Evolutionary conservation across 37 sponge, comb jelly and placozoan genomes (phyloP).

Genomic region (Theonella swinhoei): DNA sequence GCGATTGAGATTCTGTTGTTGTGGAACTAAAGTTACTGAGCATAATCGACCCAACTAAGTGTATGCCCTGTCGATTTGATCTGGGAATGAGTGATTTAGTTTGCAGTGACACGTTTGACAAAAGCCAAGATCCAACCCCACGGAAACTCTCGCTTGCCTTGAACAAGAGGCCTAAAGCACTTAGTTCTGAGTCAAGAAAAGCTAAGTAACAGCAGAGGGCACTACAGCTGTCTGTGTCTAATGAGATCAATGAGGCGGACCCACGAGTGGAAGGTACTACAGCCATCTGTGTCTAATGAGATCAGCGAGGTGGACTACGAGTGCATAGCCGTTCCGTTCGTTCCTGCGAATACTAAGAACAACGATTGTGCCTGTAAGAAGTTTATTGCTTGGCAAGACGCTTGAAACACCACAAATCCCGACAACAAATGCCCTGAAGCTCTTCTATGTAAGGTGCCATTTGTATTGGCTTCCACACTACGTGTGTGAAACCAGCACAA

Average conservation of each 20-base stretch:
- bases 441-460: neutral
- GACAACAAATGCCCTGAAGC: neutral
- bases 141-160: neutral
- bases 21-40: too few species aligned
- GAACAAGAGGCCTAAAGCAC: neutral
- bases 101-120: neutral
- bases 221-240: too few species aligned
- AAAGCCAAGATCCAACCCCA: neutral
- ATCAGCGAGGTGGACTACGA: too few species aligned
- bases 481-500: neutral
- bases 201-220: neutral
- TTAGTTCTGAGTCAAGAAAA: neutral
- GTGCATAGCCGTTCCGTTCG: too few species aligned
- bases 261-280: too few species aligned
- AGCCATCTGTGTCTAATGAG: too few species aligned
- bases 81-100: neutral
- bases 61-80: neutral
- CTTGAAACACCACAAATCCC: neutral
- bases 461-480: neutral
- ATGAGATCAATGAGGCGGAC: too few species aligned
- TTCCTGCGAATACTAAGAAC: neutral
- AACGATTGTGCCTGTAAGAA: neutral
- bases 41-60: too few species aligned
- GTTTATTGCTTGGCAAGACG: neutral
- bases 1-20: too few species aligned